Base-by-base conservation (phyloP, 2,888 invertebrate genomes). In the Antheraea assamensis region DNA sequence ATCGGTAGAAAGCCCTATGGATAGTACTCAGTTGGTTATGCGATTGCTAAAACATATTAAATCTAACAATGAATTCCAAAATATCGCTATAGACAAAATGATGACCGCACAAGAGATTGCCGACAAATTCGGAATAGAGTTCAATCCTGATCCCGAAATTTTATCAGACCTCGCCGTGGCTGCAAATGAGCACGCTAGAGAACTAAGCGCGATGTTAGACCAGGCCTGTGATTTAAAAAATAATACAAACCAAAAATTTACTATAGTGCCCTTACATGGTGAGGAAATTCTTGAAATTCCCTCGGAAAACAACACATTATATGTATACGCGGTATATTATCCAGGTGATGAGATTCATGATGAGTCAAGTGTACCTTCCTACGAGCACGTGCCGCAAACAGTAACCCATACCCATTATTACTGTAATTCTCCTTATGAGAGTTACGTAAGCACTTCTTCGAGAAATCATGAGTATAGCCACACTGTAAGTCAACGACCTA, bases 71-170 rank as follows among this genome's bases (percentile, higher is more conserved):
- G 94, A 94, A 79, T 90, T 89, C 75, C 94, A 94, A 74, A 94
- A 93, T 75, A 88, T 93, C n/a, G 93, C 93, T 3, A 93, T 94
- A 24, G 94, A 94, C 21, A 94, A 94, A 79, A 92, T 94, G 92
- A 93, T 94, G 93, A 85, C 89, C 3, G 94, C 94, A 70, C 93
- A 94, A 83, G 92, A 94, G 81, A 94, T 94, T 3, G 94, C 94
- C 52, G 92, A 93, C 61, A 93, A 94, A 84, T 94, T 87, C 76
- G 92, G 92, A 66, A 88, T 94, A 15, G 89, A 90, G 58, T 94
- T 91, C 75, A 88, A 83, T 66, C 93, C 94, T 21, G 93, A 94
- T 70, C 84, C 91, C 10, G 94, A 94, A 80, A 87, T 92, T 7
- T 81, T 94, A 19, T 83, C 92, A 19, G 92, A 93, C 42, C 81